A percentile compares a stretch with the other conserved stretches of the same genome.
phyloP scores from a whole-genome alignment of 2,113 vertebrate species.

The Muntiacus muntjak region DNA sequence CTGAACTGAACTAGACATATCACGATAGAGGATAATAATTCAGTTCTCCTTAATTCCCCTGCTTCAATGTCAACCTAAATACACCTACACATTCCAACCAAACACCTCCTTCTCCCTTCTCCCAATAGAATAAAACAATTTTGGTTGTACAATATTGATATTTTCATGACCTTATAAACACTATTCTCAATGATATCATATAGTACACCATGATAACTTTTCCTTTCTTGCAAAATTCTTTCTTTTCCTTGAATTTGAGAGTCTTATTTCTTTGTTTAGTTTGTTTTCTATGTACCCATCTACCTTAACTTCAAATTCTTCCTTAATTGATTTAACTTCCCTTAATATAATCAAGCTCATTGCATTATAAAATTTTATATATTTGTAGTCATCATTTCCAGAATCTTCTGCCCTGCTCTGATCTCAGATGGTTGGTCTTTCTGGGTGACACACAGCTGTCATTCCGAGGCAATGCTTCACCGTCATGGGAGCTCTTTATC shows the following conservation, averaged over 20 bases:
- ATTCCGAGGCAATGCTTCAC: background rate
- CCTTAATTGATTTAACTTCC: background rate
- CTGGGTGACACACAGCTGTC: no score
- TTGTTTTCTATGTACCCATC: background rate
- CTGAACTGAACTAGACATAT: background rate
- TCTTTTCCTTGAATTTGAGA: background rate
- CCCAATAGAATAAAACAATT: background rate
- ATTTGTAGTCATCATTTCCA: background rate
- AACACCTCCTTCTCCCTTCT: background rate
- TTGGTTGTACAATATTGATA: background rate
- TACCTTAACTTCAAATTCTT: background rate
- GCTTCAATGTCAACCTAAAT: rapidly evolving
- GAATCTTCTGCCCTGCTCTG: background rate
- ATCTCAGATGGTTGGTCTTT: background rate
- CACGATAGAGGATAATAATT: background rate
- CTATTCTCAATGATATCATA: background rate
- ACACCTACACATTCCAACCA: background rate
- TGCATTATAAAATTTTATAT: background rate
- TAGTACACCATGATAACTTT: background rate
- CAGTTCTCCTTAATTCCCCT: background rate
- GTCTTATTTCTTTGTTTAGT: background rate
- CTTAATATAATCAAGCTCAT: background rate
- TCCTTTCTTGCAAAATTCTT: background rate
- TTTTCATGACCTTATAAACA: background rate
- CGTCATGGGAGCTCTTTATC: background rate